Conservation (phyloP, 2,797 vertebrate species). For the Chrosomus eos region DNA sequence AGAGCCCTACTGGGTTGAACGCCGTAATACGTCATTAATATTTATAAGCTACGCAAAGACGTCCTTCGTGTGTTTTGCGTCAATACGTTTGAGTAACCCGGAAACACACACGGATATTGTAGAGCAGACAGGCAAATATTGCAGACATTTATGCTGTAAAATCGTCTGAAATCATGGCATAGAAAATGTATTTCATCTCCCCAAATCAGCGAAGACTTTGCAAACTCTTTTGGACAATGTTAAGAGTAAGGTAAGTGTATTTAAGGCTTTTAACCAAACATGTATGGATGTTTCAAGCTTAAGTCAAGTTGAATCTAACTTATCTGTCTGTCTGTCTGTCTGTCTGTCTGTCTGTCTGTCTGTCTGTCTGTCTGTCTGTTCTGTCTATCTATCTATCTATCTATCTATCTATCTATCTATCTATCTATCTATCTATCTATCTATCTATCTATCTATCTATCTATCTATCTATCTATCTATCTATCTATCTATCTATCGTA, state of each 20-base stretch:
- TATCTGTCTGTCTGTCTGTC: background rate
- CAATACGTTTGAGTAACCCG: slow-evolving; percentile 20
- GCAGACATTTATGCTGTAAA: background rate
- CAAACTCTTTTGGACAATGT: background rate
- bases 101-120: slow-evolving; percentile 26
- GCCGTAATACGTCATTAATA: background rate
- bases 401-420: too few relatives aligned
- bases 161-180: background rate
- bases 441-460: too few relatives aligned
- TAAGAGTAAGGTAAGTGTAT: slow-evolving; percentile 3
- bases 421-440: too few relatives aligned
- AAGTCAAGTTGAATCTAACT: background rate
- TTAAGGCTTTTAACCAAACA: background rate
- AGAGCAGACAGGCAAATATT: background rate
- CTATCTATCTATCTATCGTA: too few relatives aligned
- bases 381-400: background rate
- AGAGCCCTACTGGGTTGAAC: background rate
- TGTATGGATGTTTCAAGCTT: background rate
- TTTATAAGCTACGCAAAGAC: background rate
- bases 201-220: background rate
- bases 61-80: background rate
- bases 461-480: too few relatives aligned
- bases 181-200: background rate
- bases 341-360: too few relatives aligned
- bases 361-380: background rate